phyloP scores from a whole-genome alignment of 2,113 vertebrate species.

The Ciconia boyciana region DNA sequence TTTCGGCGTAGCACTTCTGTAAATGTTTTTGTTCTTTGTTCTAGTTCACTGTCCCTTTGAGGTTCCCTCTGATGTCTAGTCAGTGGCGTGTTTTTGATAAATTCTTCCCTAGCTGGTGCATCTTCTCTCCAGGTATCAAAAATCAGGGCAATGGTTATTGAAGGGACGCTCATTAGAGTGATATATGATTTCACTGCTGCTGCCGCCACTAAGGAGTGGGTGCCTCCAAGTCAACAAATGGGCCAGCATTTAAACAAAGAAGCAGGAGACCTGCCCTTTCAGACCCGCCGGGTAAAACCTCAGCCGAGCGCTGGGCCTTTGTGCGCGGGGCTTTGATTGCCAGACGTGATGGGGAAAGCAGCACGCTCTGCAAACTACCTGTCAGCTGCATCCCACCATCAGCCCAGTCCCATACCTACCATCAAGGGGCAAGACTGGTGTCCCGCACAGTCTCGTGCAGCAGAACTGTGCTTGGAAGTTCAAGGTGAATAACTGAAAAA shows the following conservation, averaged over 20 bases:
- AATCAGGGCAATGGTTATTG: slow-evolving; percentile 71
- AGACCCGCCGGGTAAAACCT: not conserved
- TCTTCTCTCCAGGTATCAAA: slow-evolving; percentile 78
- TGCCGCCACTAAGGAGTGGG: slow-evolving; percentile 43
- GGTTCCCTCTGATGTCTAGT: slow-evolving; percentile 75
- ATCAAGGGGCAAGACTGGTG: rapidly evolving
- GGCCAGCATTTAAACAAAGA: slow-evolving; percentile 73
- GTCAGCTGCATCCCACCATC: not conserved
- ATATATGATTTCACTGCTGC: slow-evolving; percentile 36
- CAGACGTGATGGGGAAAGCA: not conserved
- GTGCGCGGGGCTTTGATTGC: slow-evolving; percentile 22
- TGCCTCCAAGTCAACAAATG: slow-evolving; percentile 67
- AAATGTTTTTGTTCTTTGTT: slow-evolving; percentile 78
- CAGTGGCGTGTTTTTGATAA: slow-evolving; percentile 74
- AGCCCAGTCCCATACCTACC: not conserved
- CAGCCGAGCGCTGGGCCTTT: not conserved
- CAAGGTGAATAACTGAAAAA: not conserved
- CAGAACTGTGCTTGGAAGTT: not conserved
- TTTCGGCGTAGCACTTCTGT: slow-evolving; percentile 69
- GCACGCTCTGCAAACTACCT: not conserved
- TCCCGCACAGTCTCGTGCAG: not conserved
- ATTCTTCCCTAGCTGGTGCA: slow-evolving; percentile 64
- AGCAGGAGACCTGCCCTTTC: slow-evolving; percentile 54
- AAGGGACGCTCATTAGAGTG: slow-evolving; percentile 71
- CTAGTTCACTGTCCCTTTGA: slow-evolving; percentile 76